Conservation (phyloP, 2,113 vertebrate species). For the Melozone crissalis region DNA sequence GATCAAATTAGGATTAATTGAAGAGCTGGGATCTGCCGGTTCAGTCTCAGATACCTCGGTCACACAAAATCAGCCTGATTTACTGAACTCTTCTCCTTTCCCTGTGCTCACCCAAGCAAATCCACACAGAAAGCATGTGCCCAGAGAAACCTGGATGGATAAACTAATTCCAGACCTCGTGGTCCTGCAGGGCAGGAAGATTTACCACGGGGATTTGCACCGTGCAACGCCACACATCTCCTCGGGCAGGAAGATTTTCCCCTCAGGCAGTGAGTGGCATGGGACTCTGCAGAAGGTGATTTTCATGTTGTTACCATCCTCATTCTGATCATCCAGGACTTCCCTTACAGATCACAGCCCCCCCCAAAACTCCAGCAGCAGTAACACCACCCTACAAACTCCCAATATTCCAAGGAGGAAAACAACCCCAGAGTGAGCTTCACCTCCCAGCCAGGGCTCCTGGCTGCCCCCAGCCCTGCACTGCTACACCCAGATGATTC, state of each 20-base stretch:
- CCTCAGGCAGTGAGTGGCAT: neutral
- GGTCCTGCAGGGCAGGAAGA: neutral
- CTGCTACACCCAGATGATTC: conserved; percentile 20
- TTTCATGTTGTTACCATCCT: neutral
- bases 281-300: neutral
- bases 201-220: neutral
- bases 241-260: neutral
- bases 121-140: neutral
- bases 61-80: neutral
- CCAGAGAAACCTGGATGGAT: neutral
- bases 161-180: neutral
- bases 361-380: neutral
- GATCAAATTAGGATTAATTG: neutral
- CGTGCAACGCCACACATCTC: neutral
- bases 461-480: neutral
- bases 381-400: neutral
- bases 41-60: neutral
- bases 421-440: neutral
- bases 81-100: neutral
- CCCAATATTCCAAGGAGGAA: neutral
- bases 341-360: neutral
- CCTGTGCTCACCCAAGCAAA: neutral
- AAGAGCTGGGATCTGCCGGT: neutral
- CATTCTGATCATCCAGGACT: neutral
- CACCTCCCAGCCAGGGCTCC: neutral